Percentiles rank a stretch among this genome's conserved stretches.
Evolutionary conservation across 2,113 vertebrate species (phyloP).

Genomic region (Trachemys scripta): DNA sequence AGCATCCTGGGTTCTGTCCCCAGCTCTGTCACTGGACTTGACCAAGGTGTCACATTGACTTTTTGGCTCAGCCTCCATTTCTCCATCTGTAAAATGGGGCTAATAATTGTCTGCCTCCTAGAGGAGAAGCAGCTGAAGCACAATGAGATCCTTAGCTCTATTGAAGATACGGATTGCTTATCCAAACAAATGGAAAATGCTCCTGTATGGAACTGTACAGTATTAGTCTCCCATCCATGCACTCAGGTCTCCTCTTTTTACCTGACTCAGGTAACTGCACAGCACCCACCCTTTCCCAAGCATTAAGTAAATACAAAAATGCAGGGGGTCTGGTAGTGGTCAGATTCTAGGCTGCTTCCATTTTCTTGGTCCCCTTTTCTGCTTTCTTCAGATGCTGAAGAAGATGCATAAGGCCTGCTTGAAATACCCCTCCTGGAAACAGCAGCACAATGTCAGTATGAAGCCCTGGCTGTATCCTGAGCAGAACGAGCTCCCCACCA

Average conservation of each 20-base stretch:
- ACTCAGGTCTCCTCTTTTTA: background rate
- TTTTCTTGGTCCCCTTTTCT: background rate
- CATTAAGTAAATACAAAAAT: background rate
- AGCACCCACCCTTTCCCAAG: background rate
- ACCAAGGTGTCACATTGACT: background rate
- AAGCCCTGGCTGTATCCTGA: slow-evolving; percentile 85
- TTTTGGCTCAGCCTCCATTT: background rate
- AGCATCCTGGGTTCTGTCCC: background rate
- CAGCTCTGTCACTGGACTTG: background rate
- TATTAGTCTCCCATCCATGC: background rate
- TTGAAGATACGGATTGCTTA: background rate
- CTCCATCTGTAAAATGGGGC: background rate
- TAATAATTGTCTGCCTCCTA: background rate
- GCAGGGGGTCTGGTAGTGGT: background rate
- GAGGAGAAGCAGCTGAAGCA: background rate
- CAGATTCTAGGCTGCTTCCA: background rate
- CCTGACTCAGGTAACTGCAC: background rate
- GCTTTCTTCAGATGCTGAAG: slow-evolving; percentile 78
- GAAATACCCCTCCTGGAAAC: slow-evolving; percentile 82
- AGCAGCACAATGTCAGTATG: slow-evolving; percentile 61
- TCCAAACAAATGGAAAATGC: background rate
- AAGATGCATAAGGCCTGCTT: slow-evolving; percentile 80
- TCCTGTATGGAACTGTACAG: background rate
- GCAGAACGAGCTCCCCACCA: slow-evolving; percentile 79
- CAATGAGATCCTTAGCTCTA: background rate